Conservation (phyloP, 2,888 invertebrate species). For the Smittia sp. region DNA sequence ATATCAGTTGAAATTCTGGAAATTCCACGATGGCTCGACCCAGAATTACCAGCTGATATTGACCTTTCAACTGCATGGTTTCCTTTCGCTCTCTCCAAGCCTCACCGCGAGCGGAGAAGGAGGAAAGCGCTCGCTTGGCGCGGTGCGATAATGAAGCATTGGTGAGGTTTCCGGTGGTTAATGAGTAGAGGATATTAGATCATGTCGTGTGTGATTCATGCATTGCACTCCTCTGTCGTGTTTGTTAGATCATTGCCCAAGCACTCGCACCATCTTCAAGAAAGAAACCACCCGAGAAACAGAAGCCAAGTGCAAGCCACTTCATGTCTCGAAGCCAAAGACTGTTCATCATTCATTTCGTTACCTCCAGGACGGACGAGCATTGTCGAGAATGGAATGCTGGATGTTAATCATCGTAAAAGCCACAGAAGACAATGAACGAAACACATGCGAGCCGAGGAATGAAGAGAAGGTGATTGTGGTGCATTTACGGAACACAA, state of each 20-base stretch:
- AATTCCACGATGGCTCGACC: slow-evolving; percentile 57
- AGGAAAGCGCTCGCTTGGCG: neutral
- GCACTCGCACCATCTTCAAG: too few species aligned
- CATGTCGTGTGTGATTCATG: neutral
- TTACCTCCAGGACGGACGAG: neutral
- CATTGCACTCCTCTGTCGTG: neutral
- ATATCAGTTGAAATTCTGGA: slow-evolving; percentile 91
- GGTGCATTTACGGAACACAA: slow-evolving; percentile 20
- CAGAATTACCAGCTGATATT: slow-evolving; percentile 99
- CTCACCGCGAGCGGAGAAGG: neutral
- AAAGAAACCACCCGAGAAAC: neutral
- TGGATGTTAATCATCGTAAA: slow-evolving; percentile 22
- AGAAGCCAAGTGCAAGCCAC: neutral
- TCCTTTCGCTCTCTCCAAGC: neutral
- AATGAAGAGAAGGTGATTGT: slow-evolving; percentile 16
- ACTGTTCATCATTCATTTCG: neutral
- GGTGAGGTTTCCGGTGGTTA: slow-evolving; percentile 17
- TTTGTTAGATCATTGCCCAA: neutral
- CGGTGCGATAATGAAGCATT: slow-evolving; percentile 1
- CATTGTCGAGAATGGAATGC: slow-evolving; percentile 2
- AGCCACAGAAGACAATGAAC: neutral
- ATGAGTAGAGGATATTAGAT: neutral
- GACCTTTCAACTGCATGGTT: slow-evolving; percentile 56
- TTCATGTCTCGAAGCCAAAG: neutral
- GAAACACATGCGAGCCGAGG: slow-evolving; percentile 7